Base-by-base conservation (phyloP, 2,888 invertebrate genomes). In the Linnaemya tessellans region DNA sequence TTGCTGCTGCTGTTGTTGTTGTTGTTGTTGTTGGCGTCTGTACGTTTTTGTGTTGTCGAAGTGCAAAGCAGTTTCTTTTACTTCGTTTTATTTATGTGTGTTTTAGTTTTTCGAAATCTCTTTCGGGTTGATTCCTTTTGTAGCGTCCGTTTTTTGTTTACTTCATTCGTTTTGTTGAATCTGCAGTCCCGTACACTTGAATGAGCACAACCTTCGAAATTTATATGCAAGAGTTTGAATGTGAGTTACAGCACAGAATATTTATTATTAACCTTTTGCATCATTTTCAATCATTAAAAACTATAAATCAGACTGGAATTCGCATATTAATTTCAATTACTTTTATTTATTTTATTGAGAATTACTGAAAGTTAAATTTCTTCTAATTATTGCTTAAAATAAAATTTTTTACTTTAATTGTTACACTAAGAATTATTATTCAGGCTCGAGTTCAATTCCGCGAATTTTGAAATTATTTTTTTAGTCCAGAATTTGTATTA, bases 1-100 rank as follows among this genome's bases (percentile, higher is more conserved):
- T 11, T 41, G 8, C 38, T 35, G n/a, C 38, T 62, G 68, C 60
- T 78, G 78, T 62, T 70, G 68, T n/a, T 56, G 20, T 58, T 56
- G 1, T 15, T 51, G 56, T 65, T 41, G 46, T 38, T 41, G 20
- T 51, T 51, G 15, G 43, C 41, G 11, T n/a, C 41, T 49, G 38
- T 38, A 9, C 30, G 30, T 30, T 46, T 11, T 20, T 20, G 5
- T 22, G 20, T 22, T 54, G 51, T 10, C 9, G 20, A 51, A 20
- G 10, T 51, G 46, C 20, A 9, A 20, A 51, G 8, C 4, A 51
- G 20, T 51, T 18, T 20, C 18, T 18, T 49, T 49, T 49, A 49
- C 18, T 30, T 30, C 5, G 30, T 30, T 30, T 30, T 30, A 5
- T 30, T 30, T 30, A 51, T 51, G 20, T 51, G 15, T 51, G 20